Conservation (phyloP, 2,797 vertebrate species). For the Neomorphus geoffroyi region DNA sequence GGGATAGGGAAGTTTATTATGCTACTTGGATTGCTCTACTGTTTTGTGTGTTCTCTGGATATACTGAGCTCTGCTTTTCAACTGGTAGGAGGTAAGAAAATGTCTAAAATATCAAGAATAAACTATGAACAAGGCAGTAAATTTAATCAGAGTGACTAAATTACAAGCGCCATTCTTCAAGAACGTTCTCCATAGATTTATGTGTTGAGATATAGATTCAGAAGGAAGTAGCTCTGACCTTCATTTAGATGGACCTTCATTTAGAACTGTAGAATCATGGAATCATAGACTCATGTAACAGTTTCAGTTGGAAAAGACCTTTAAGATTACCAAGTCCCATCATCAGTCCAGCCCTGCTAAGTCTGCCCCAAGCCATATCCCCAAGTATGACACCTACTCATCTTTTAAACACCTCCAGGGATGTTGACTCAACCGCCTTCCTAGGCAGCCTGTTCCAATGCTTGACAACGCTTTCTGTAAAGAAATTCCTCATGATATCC, state of each 20-base stretch:
- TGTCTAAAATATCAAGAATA: neutral
- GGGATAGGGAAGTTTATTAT: slow-evolving; percentile 77
- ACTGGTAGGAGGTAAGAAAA: slow-evolving; percentile 89
- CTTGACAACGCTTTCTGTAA: no score
- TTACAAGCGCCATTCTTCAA: neutral
- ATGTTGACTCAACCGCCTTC: no score
- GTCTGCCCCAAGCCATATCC: no score
- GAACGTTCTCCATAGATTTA: neutral
- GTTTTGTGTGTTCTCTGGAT: slow-evolving; percentile 95
- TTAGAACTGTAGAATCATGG: neutral
- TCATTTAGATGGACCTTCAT: neutral
- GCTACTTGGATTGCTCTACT: slow-evolving; percentile 89
- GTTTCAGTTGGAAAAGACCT: no score
- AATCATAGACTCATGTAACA: no score
- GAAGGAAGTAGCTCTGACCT: neutral
- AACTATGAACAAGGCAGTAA: neutral
- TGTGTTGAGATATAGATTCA: neutral
- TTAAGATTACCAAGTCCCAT: no score
- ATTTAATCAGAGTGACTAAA: neutral
- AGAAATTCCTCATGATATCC: no score
- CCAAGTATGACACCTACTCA: no score
- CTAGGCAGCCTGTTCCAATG: no score
- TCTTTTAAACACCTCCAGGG: no score
- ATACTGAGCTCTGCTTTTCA: slow-evolving; percentile 96
- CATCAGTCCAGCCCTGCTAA: no score